Conservation (phyloP, 2,113 vertebrate genomes). For the Oenanthe oenanthe region DNA sequence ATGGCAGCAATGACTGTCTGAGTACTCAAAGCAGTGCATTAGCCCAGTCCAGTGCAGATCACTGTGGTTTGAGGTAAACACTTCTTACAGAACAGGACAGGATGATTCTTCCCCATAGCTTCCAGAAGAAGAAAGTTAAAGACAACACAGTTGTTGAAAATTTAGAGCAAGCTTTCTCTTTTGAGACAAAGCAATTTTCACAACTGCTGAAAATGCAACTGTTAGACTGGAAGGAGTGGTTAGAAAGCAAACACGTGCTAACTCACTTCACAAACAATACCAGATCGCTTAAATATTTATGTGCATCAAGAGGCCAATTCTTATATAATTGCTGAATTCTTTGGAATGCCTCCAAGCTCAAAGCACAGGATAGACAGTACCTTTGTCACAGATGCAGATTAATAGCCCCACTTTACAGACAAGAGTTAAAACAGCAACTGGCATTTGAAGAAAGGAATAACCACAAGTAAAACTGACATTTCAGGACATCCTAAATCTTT, state of each 20-base stretch:
- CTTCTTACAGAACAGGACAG: background rate
- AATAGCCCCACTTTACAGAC: background rate
- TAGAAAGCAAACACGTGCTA: background rate
- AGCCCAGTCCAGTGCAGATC: background rate
- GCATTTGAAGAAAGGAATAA: background rate
- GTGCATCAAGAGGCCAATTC: background rate
- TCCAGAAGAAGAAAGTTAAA: background rate
- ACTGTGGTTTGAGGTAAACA: background rate
- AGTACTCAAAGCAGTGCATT: background rate
- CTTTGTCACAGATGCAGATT: background rate
- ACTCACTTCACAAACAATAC: background rate
- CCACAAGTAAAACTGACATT: background rate
- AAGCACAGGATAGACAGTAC: background rate
- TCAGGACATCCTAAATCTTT: background rate
- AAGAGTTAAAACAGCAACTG: background rate
- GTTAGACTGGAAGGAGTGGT: background rate
- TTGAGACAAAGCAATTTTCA: background rate
- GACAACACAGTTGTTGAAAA: background rate
- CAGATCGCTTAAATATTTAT: background rate
- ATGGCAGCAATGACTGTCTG: background rate
- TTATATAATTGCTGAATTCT: background rate
- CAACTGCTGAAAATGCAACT: background rate
- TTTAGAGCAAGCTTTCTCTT: background rate
- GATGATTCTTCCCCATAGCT: background rate
- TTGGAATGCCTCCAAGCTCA: background rate